Percentiles rank a stretch among this genome's conserved stretches.
Evolutionary conservation across 1,140 invertebrate species (phyloP).

Genomic region (Drosophila subobscura): DNA sequence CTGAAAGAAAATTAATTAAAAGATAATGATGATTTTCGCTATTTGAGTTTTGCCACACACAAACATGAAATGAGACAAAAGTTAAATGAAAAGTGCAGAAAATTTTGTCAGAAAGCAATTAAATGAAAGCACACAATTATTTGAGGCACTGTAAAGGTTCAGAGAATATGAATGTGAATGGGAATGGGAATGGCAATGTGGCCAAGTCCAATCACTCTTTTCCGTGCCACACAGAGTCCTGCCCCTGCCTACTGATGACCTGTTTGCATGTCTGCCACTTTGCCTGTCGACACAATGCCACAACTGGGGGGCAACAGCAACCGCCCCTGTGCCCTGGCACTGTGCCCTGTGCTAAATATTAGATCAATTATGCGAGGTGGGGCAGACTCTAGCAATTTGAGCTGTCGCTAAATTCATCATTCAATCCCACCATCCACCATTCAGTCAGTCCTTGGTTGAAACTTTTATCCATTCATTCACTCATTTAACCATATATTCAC

Average conservation of each 20-base stretch:
- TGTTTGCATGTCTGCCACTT: conserved; percentile 73
- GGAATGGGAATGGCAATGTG: no score
- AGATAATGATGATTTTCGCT: conserved; percentile 71
- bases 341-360: conserved; percentile 61
- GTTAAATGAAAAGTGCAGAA: conserved; percentile 42
- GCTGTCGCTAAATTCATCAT: conserved; percentile 41
- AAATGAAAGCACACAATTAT: conserved; percentile 46
- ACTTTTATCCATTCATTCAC: no score
- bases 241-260: conserved; percentile 46
- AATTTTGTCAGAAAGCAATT: conserved; percentile 50
- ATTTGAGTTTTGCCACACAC: conserved; percentile 35
- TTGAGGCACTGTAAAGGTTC: neutral
- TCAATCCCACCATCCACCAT: no score
- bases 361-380: conserved; percentile 59
- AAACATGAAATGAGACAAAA: conserved; percentile 10
- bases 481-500: neutral
- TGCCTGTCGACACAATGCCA: conserved; percentile 55
- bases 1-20: conserved; percentile 77
- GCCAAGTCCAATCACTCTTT: conserved; percentile 27
- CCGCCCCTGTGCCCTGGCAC: no score
- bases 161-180: no score
- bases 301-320: conserved; percentile 2
- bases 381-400: conserved; percentile 35
- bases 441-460: no score
- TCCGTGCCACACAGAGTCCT: conserved; percentile 16